These are phyloP conservation scores for Xenopus petersii DNA, from an alignment of 2,797 vertebrate genomes.

Conservation along the genomic window DNA sequence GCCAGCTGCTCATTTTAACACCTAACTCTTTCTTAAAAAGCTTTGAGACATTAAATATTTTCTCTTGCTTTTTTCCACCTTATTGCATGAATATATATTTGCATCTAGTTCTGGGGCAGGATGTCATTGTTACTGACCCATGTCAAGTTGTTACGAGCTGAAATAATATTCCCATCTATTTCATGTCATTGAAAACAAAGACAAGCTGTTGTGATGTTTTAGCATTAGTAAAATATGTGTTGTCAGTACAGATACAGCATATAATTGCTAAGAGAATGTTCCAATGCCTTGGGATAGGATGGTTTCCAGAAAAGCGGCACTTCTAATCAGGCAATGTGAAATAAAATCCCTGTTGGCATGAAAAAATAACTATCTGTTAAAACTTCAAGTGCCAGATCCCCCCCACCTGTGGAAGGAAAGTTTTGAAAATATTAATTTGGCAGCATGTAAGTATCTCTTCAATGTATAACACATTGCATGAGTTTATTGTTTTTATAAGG, in stretches of 20 bases:
- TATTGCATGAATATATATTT: conserved; percentile 23
- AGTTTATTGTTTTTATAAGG: too few relatives aligned
- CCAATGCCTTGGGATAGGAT: not conserved
- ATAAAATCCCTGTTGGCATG: too few relatives aligned
- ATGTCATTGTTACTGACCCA: conserved; percentile 2
- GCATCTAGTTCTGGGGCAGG: not conserved
- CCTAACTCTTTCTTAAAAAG: conserved; percentile 37
- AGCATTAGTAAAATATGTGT: conserved; percentile 4
- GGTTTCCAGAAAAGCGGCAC: too few relatives aligned
- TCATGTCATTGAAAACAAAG: not conserved
- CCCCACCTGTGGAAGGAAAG: too few relatives aligned
- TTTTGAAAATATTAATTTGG: too few relatives aligned
- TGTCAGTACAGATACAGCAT: not conserved
- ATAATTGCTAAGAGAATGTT: not conserved
- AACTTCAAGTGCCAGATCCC: too few relatives aligned
- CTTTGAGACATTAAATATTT: conserved; percentile 38
- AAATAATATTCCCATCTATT: conserved; percentile 1
- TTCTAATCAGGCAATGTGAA: too few relatives aligned
- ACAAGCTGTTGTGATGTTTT: not conserved
- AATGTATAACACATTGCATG: too few relatives aligned
- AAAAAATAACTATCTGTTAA: too few relatives aligned
- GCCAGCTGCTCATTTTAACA: conserved; percentile 54
- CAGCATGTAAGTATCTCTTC: too few relatives aligned
- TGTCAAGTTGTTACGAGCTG: conserved; percentile 1
- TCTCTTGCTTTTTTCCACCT: not conserved